Evolutionary conservation across 2,113 vertebrate genomes (phyloP), one percentile per base, ranked within the genome.

Genomic region (Theristicus caerulescens): DNA sequence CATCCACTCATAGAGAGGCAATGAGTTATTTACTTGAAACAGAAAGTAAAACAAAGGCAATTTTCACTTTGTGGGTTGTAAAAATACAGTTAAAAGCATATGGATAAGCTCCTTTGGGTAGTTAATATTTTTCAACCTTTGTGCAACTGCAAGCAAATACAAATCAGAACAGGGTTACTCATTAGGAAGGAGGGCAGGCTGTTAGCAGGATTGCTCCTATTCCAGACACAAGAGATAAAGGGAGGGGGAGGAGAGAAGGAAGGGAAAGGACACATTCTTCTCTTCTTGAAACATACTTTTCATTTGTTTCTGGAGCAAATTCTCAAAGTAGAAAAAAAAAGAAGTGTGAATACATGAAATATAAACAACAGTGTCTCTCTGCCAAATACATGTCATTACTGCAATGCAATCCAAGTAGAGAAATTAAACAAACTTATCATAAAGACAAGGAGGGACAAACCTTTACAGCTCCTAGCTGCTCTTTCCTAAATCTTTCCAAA

Each of bases 401-500:
- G 20, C 18, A 90, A 47, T 4, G 7, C 18, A 46, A 91, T 51
- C 44, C 47, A 46, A 55, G 70, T 16, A 71, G 34, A 72, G n/a
- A 82, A 90, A 80, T 32, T 26, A 44, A 64, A 46, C 19, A 55
- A 88, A 88, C 24, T 88, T 70, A 95, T 84, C 61, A 82, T 21
- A 70, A 95, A 80, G 58, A 13, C 47, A 85, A 92, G 15, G 26
- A 95, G 58, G 84, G 66, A 98, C 98, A 86, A 97, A 99, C 99
- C 99, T 99, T 99, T 47, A 99, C 98, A 92, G 98, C 98, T 96
- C 99, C 99, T 58, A 99, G 99, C 72, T 99, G 99, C 12, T 99
- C 99, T 97, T 99, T 99, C 84, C 99, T 98, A 98, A 99, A 99
- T 97, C 98, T 99, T 98, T 99, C 99, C 97, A 99, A 97, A 81